Evolutionary conservation across 2,888 invertebrate genomes (phyloP).

Genomic region (Cephus spinipes): DNA sequence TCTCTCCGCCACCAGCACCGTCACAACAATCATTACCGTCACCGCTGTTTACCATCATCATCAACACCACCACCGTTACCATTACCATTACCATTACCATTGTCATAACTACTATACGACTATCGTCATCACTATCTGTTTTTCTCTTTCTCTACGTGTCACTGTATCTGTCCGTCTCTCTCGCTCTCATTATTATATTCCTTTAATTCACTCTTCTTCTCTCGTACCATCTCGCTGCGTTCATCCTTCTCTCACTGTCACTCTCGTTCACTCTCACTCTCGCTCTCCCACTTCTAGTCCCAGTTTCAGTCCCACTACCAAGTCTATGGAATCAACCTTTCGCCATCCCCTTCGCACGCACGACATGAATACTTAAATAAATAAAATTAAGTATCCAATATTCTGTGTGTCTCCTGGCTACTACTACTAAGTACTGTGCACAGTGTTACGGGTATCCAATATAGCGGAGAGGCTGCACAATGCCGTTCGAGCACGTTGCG

Average conservation of each 20-base stretch:
- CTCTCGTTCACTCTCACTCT: background rate
- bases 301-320: background rate
- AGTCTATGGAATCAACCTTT: background rate
- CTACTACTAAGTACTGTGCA: background rate
- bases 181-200: background rate
- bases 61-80: no score
- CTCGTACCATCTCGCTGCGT: background rate
- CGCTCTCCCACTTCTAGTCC: background rate
- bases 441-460: background rate
- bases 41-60: background rate
- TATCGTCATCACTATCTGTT: background rate
- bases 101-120: background rate
- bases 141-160: background rate
- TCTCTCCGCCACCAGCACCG: constrained; percentile 7
- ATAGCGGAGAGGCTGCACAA: background rate
- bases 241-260: background rate
- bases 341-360: background rate
- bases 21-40: background rate
- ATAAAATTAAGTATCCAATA: background rate
- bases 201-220: background rate
- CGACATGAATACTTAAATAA: background rate
- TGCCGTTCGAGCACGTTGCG: background rate
- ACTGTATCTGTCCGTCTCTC: background rate
- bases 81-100: background rate
- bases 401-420: background rate